Conservation (phyloP, 1,140 invertebrate genomes). For the Pseudachorutes palmiensis region DNA sequence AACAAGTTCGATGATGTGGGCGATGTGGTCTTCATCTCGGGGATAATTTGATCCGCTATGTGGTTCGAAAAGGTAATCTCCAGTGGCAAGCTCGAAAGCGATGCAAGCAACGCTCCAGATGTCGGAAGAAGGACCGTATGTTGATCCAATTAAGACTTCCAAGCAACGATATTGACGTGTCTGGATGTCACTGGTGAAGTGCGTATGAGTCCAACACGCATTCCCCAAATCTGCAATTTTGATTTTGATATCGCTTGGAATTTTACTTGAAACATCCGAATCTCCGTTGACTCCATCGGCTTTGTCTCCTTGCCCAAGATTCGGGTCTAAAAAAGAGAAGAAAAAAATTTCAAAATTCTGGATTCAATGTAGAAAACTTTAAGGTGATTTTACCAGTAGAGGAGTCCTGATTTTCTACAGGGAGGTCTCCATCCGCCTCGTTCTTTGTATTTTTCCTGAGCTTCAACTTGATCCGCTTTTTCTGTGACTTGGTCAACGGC, state of each 20-base stretch:
- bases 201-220: constrained; percentile 89
- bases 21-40: constrained; percentile 95
- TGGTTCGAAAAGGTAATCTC: constrained; percentile 98
- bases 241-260: constrained; percentile 56
- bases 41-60: constrained; percentile 72
- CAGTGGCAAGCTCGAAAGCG: constrained; percentile 96
- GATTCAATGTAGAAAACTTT: too few species aligned
- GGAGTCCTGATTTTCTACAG: too few species aligned
- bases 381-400: too few species aligned
- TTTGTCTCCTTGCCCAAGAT: too few species aligned
- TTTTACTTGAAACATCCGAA: neutral
- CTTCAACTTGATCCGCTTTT: constrained; percentile 9
- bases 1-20: constrained; percentile 94
- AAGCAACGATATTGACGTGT: constrained; percentile 94
- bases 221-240: constrained; percentile 98
- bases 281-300: neutral
- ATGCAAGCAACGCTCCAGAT: constrained; percentile 99
- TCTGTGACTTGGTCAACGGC: neutral
- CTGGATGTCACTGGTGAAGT: constrained; percentile 95
- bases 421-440: too few species aligned
- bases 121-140: constrained; percentile 89
- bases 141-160: constrained; percentile 89
- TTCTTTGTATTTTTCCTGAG: neutral
- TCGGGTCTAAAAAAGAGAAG: too few species aligned
- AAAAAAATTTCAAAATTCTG: too few species aligned